Percentiles rank a stretch among this genome's conserved stretches.
Conservation (phyloP, 2,888 invertebrate species). For the Parapristionchus giblindavisi region DNA sequence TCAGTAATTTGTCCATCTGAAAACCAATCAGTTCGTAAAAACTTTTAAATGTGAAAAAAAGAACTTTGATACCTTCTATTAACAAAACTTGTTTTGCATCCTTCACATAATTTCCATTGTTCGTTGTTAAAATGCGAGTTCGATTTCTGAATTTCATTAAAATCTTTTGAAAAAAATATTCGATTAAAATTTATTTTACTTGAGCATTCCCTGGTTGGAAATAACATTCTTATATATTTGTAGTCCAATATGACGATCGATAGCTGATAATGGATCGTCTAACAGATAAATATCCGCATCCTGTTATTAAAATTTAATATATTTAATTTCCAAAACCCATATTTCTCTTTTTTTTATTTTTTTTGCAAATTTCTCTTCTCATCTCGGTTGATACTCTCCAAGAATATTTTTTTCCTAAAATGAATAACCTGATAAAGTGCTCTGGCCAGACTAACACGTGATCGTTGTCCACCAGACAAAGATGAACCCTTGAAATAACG, state of each 20-base stretch:
- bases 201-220: slow-evolving; percentile 22
- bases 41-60: not conserved
- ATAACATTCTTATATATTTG: slow-evolving; percentile 70
- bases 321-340: too few relatives aligned
- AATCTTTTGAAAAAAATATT: slow-evolving; percentile 28
- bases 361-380: not conserved
- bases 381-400: not conserved
- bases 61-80: slow-evolving; percentile 72
- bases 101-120: slow-evolving; percentile 89
- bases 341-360: too few relatives aligned
- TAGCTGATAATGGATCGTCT: slow-evolving; percentile 93
- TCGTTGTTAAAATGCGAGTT: slow-evolving; percentile 90
- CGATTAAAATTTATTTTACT: not conserved
- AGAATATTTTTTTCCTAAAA: not conserved
- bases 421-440: slow-evolving; percentile 82
- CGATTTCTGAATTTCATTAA: slow-evolving; percentile 56
- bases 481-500: slow-evolving; percentile 77
- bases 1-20: too few relatives aligned
- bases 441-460: slow-evolving; percentile 88
- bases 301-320: too few relatives aligned
- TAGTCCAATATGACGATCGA: slow-evolving; percentile 94
- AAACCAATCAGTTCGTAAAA: too few relatives aligned
- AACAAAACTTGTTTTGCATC: slow-evolving; percentile 89
- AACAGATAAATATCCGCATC: slow-evolving; percentile 86
- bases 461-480: slow-evolving; percentile 88